Evolutionary conservation across 1,140 invertebrate species (phyloP), one percentile per base, ranked within the genome.

Genomic region (Homalodisca vitripennis): DNA sequence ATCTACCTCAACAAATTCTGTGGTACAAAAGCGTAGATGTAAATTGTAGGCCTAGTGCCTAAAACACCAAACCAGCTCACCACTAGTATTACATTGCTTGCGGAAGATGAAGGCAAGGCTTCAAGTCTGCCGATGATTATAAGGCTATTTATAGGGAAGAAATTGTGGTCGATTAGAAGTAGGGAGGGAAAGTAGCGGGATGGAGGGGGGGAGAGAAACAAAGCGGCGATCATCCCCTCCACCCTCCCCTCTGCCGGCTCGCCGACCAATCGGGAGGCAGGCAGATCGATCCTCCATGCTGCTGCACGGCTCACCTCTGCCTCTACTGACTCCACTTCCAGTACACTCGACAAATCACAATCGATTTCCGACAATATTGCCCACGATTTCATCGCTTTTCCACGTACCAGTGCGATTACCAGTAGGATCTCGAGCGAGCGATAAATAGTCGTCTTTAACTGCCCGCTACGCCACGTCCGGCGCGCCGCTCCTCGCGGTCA

Each of bases 111-210:
- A 13, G 55, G 14, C 6, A 26, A 24, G 26, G 55, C 13, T 6
- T 26, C 3, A 26, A 26, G 27, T 2, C 14, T 60, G 55, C 55
- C 55, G 27, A 60, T 66, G 47, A 66, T 66, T 66, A 66, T 46
- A 46, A 46, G 17, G 63, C 63, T 66, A 66, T 66, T 66, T 66
- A 66, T 66, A 66, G 41, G 34, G 34, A 66, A 66, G 63, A 27
- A 66, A 66, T 66, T 66, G 63, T 66, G 63, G 62, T 64, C 62
- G 62, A 64, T 64, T 64, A 41, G 34, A 41, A 41, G 34, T 41
- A 41, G 34, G 6, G 34, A 53, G 48, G n/a, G 29, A 27, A n/a
- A 12, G 13, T n/a, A 12, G 32, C 46, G 63, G 17, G 31, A 31
- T 14, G 63, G 63, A 14, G 30, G 63, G 32, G 29, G 63, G 60